These are phyloP conservation scores for Psylliodes chrysocephalus DNA, from an alignment of 2,888 invertebrate species.

Conservation along the genomic window DNA sequence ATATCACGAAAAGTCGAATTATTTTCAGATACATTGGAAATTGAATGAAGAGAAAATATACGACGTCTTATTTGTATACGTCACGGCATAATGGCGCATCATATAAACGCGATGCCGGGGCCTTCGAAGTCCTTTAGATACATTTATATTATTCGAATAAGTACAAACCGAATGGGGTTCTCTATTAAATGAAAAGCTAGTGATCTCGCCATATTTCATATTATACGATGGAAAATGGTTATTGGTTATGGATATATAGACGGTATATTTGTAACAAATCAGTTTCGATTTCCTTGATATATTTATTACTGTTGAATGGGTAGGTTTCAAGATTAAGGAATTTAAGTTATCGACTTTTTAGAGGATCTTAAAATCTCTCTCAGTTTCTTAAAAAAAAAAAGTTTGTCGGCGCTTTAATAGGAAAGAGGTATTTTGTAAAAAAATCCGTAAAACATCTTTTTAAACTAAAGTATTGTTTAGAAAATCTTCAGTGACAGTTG, in stretches of 20 bases:
- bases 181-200: slow-evolving; percentile 14
- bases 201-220: slow-evolving; percentile 11
- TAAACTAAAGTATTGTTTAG: no score
- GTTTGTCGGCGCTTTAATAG: no score
- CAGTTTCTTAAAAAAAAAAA: no score
- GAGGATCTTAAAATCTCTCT: no score
- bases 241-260: neutral
- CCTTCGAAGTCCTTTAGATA: neutral
- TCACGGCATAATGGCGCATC: slow-evolving; percentile 11
- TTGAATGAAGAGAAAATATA: slow-evolving; percentile 28
- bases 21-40: slow-evolving; percentile 21
- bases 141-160: slow-evolving; percentile 8
- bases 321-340: no score
- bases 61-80: slow-evolving; percentile 32
- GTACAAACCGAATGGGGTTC: slow-evolving; percentile 2
- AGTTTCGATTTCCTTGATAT: neutral
- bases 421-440: no score
- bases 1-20: slow-evolving; percentile 12
- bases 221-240: slow-evolving; percentile 7
- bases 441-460: no score
- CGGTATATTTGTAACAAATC: neutral
- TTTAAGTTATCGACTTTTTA: no score
- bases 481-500: no score
- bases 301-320: no score
- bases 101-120: slow-evolving; percentile 4